Evolutionary conservation across 2,113 vertebrate genomes (phyloP), one percentile per base, ranked within the genome.

Genomic region (Xiphophorus hellerii): DNA sequence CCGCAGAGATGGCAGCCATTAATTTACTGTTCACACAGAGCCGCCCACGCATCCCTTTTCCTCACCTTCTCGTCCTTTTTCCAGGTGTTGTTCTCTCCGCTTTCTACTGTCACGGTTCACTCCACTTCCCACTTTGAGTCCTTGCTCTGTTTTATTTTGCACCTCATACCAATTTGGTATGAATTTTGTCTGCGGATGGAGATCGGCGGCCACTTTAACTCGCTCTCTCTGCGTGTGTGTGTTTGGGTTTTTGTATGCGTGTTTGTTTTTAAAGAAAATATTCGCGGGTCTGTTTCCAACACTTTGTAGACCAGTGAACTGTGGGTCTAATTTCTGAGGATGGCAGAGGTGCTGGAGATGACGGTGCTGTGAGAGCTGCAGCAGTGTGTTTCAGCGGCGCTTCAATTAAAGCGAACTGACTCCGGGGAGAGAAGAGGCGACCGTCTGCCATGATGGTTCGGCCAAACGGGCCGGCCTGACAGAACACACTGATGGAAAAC

Each of bases 361-460:
- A 75, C 76, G 37, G 73, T 63, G 66, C 61, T 78, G 70, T 77
- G 82, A 72, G 83, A 84, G 81, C 65, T 25, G 63, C 79, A 0
- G 69, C 79, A 80, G 76, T 85, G 85, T 86, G 82, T 90, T 88
- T 83, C 83, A 81, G 20, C 58, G 69, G 68, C 71, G 78, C 86
- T 82, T 83, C 86, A 90, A 84, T 92, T 88, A 90, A 88, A 87
- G 81, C 67, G 71, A 82, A 74, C 71, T 64, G 73, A 76, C 75
- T 86, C 82, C 79, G 70, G 87, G 70, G 87, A 87, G 80, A 76
- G 44, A 73, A 84, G 84, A 28, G 68, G 75, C 54, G 76, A 80
- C 84, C 77, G 63, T 75, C 63, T 61, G 44, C 76, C 69, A n/a
- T 39, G 62, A 75, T 66, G 78, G 81, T 84, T 73, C 66, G 78